Evolutionary conservation across 2,113 vertebrate genomes (phyloP).

Genomic region (Cacatua alba): DNA sequence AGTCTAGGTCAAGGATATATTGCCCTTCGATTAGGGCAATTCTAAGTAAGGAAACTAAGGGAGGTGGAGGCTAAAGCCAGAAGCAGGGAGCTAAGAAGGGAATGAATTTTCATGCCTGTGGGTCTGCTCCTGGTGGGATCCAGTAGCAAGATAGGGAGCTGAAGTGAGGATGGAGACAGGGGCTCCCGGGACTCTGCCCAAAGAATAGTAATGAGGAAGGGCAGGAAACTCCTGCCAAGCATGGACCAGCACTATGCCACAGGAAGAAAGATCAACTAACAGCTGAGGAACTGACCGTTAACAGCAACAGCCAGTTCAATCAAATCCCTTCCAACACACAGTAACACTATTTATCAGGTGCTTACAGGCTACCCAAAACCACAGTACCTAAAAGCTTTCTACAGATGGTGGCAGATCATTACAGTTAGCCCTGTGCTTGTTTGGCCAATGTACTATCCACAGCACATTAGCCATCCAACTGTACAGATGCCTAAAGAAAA

Average conservation of each 20-base stretch:
- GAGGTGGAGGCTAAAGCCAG: background rate
- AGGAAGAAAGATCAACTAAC: background rate
- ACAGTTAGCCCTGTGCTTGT: background rate
- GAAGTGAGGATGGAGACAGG: background rate
- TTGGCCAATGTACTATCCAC: background rate
- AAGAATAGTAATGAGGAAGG: background rate
- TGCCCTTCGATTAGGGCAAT: background rate
- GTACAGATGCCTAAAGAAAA: background rate
- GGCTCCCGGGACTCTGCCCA: background rate
- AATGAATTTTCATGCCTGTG: background rate
- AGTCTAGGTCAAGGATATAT: slow-evolving; percentile 25
- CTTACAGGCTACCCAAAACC: background rate
- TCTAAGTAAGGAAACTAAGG: background rate
- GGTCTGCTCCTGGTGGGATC: background rate
- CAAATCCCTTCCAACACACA: slow-evolving; percentile 4
- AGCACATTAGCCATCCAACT: background rate
- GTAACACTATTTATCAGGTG: background rate
- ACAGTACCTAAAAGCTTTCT: background rate
- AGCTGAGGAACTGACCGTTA: background rate
- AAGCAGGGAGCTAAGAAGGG: background rate
- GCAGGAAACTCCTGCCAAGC: background rate
- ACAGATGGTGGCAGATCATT: background rate
- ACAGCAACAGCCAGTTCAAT: background rate
- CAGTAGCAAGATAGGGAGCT: background rate
- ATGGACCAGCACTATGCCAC: background rate